phyloP scores from a whole-genome alignment of 1,140 invertebrate species.

The Brachionus paranguensis region DNA sequence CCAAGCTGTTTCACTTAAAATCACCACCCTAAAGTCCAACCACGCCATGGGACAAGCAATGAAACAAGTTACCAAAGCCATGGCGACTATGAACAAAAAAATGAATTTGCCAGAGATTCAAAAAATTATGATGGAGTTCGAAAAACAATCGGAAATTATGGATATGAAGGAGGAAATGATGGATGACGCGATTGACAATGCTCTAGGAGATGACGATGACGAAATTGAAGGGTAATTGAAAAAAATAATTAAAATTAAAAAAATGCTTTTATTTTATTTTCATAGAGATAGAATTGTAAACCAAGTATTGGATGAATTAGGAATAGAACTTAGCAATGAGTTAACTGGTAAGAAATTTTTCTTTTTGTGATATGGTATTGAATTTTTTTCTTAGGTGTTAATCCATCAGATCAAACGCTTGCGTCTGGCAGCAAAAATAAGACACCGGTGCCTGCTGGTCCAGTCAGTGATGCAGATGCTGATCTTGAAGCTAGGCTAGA shows the following conservation, averaged over 20 bases:
- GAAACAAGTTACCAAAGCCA: slow-evolving; percentile 96
- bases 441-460: slow-evolving; percentile 57
- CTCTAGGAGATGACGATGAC: slow-evolving; percentile 96
- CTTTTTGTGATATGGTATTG: not conserved
- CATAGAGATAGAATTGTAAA: slow-evolving; percentile 57
- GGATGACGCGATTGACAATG: slow-evolving; percentile 98
- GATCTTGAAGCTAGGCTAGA: slow-evolving; percentile 88
- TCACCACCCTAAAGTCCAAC: slow-evolving; percentile 93
- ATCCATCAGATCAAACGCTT: slow-evolving; percentile 52
- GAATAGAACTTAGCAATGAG: slow-evolving; percentile 83
- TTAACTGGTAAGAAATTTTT: slow-evolving; percentile 66
- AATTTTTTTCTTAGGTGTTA: not conserved
- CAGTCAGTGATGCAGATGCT: slow-evolving; percentile 66
- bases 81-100: slow-evolving; percentile 92
- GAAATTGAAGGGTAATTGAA: slow-evolving; percentile 68
- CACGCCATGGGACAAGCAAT: slow-evolving; percentile 99
- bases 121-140: slow-evolving; percentile 97
- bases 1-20: slow-evolving; percentile 91
- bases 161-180: slow-evolving; percentile 99
- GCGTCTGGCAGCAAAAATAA: slow-evolving; percentile 45
- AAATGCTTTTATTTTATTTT: slow-evolving; percentile 33
- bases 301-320: slow-evolving; percentile 92
- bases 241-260: slow-evolving; percentile 44
- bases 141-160: slow-evolving; percentile 99
- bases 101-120: slow-evolving; percentile 98